Percentiles rank a stretch among this genome's conserved stretches.
These are phyloP conservation scores for Otolemur crassicaudatus DNA, from an alignment of 2,797 vertebrate species.

Conservation along the genomic window DNA sequence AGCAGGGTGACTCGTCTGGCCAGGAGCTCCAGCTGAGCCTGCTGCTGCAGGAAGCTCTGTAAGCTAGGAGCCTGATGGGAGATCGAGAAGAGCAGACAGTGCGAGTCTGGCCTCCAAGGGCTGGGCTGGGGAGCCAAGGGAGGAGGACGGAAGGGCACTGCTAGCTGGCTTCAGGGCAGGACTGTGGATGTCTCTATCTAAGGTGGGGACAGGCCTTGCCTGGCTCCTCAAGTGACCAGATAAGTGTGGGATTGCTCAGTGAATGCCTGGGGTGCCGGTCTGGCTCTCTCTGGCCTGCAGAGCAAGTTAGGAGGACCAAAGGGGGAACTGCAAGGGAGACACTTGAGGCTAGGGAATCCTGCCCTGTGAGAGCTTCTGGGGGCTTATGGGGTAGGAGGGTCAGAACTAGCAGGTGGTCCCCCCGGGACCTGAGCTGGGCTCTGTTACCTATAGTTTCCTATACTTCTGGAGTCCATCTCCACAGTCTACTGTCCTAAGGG, in stretches of 20 bases:
- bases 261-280: neutral
- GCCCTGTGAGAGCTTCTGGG: neutral
- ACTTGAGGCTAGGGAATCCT: neutral
- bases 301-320: neutral
- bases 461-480: neutral
- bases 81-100: slow-evolving; percentile 94
- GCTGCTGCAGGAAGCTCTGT: slow-evolving; percentile 97
- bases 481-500: neutral
- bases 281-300: neutral
- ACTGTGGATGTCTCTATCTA: neutral
- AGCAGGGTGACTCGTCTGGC: slow-evolving; percentile 99
- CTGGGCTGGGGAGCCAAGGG: neutral
- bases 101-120: slow-evolving; percentile 73
- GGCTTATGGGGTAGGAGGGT: neutral
- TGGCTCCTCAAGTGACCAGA: slow-evolving; percentile 8
- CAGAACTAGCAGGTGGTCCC: neutral
- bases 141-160: neutral
- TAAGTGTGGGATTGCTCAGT: neutral
- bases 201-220: neutral
- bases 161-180: neutral
- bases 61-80: slow-evolving; percentile 98
- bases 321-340: neutral
- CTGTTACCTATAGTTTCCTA: neutral
- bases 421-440: neutral
- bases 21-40: slow-evolving; percentile 99